Conservation (phyloP, 30 jellyfish, hydroid and myxozoan genomes). For the Turritopsis rubra region DNA sequence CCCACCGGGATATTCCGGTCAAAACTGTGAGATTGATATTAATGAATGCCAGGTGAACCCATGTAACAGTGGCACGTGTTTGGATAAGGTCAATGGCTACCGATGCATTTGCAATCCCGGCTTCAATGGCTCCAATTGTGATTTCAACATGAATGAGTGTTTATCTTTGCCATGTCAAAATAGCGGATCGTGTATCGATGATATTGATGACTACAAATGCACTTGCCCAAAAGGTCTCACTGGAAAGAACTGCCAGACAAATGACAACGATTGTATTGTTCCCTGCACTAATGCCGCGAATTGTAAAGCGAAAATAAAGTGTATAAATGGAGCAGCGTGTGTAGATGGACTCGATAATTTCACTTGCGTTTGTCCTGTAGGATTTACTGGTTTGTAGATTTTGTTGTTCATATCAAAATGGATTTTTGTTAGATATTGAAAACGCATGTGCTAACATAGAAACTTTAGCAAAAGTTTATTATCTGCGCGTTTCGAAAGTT, state of each 20-base stretch:
- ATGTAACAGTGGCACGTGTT: conserved; percentile 29
- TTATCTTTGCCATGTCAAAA: conserved; percentile 9
- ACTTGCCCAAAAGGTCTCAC: conserved; percentile 21
- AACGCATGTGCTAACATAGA: too few relatives aligned
- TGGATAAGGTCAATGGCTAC: conserved; percentile 17
- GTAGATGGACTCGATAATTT: conserved; percentile 49
- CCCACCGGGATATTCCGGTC: conserved; percentile 26
- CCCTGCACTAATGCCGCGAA: background rate
- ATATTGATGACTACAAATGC: conserved; percentile 22
- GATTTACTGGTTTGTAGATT: conserved; percentile 51
- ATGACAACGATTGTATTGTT: conserved; percentile 16
- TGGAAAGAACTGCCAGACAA: conserved; percentile 19
- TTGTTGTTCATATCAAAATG: too few relatives aligned
- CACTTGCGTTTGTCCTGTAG: conserved; percentile 64
- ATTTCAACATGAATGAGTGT: conserved; percentile 26
- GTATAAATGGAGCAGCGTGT: conserved; percentile 53
- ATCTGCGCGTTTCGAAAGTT: too few relatives aligned
- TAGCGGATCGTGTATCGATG: conserved; percentile 35
- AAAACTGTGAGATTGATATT: conserved; percentile 22
- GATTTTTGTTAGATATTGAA: too few relatives aligned
- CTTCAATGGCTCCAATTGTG: conserved; percentile 15
- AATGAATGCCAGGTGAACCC: conserved; percentile 18
- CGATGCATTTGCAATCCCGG: conserved; percentile 32
- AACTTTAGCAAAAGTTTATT: too few relatives aligned
- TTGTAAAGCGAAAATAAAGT: background rate